Evolutionary conservation across 2,888 invertebrate species (phyloP).

Genomic region (Sminthurides aquaticus): DNA sequence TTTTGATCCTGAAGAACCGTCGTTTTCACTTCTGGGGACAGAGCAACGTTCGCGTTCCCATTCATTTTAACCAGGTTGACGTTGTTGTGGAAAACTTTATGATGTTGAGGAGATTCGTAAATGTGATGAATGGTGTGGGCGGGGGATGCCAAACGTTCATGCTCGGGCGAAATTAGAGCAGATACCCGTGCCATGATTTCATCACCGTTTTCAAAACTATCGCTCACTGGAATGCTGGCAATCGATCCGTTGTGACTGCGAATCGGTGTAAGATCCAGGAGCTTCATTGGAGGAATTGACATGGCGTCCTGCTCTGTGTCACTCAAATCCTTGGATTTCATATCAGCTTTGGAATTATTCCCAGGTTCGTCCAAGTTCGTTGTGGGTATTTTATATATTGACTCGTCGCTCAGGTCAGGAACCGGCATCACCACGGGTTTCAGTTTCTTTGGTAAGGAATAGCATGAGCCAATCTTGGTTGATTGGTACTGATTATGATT

Average conservation of each 20-base stretch:
- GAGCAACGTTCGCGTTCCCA: not conserved
- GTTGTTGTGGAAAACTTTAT: no score
- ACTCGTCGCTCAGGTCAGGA: constrained; percentile 38
- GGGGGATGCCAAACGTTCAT: not conserved
- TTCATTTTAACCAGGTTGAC: not conserved
- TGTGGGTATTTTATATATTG: constrained; percentile 39
- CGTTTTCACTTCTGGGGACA: not conserved
- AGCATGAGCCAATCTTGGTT: constrained; percentile 3
- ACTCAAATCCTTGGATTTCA: constrained; percentile 28
- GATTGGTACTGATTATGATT: not conserved
- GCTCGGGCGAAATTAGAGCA: not conserved
- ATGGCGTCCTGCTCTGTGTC: constrained; percentile 40
- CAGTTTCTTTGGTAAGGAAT: constrained; percentile 4
- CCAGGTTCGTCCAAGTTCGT: constrained; percentile 8
- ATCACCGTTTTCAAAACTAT: not conserved
- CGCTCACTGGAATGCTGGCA: constrained; percentile 19
- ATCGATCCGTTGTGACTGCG: constrained; percentile 29
- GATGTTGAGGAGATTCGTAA: not conserved
- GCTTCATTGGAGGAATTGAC: constrained; percentile 42
- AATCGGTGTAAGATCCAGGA: constrained; percentile 41
- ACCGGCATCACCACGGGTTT: constrained; percentile 11
- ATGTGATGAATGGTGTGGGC: not conserved
- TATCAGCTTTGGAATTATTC: not conserved
- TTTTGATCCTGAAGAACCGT: not conserved
- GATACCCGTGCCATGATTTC: not conserved